These are phyloP conservation scores for Myxocyprinus asiaticus DNA, from an alignment of 2,113 vertebrate species.

Conservation along the genomic window DNA sequence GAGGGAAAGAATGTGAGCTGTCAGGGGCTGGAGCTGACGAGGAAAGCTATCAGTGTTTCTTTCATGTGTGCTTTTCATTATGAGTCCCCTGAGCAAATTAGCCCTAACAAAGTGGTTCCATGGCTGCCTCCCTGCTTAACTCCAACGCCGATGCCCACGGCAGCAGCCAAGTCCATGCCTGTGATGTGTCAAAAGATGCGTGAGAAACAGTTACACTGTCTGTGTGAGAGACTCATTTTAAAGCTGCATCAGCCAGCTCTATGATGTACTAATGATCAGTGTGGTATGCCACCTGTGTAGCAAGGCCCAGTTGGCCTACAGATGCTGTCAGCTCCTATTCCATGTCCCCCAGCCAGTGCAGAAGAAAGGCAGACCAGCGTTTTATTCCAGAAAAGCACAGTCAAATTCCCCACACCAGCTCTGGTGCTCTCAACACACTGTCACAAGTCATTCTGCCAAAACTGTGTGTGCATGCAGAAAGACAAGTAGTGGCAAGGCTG, in stretches of 20 bases:
- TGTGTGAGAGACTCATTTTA: neutral
- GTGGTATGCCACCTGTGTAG: neutral
- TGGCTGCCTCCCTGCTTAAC: slow-evolving; percentile 13
- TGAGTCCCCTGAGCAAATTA: slow-evolving; percentile 38
- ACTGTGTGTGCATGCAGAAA: slow-evolving; percentile 9
- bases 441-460: slow-evolving; percentile 37
- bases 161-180: neutral
- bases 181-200: slow-evolving; percentile 4
- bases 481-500: slow-evolving; percentile 19
- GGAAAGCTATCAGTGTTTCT: neutral
- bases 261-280: slow-evolving; percentile 18
- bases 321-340: slow-evolving; percentile 9
- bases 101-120: slow-evolving; percentile 20
- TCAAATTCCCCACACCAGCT: neutral
- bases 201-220: neutral
- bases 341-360: neutral
- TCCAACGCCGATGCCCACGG: neutral
- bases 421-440: slow-evolving; percentile 3
- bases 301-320: slow-evolving; percentile 15
- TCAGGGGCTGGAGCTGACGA: neutral
- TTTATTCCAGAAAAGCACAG: slow-evolving; percentile 3
- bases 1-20: neutral
- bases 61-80: slow-evolving; percentile 38
- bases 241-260: neutral
- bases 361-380: neutral